Evolutionary conservation across 2,113 vertebrate species (phyloP).

Genomic region (Pluvianellus socialis): DNA sequence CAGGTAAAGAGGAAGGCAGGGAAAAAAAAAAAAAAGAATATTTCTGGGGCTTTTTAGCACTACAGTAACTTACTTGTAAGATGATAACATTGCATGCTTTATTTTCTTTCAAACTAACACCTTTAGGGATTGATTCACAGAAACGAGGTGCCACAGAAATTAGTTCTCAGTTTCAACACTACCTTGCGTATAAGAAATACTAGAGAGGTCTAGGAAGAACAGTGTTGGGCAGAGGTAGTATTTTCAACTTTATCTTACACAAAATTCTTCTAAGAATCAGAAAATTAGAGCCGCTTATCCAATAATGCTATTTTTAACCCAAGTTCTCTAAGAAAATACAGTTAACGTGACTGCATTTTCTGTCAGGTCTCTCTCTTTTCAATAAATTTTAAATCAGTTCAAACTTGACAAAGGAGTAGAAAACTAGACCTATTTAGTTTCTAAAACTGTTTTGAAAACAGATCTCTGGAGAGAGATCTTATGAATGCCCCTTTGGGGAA

Average conservation of each 20-base stretch:
- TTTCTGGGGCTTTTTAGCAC: background rate
- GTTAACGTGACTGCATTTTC: background rate
- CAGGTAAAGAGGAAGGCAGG: background rate
- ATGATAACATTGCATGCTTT: background rate
- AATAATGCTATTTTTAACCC: background rate
- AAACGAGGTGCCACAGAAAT: background rate
- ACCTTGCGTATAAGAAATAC: background rate
- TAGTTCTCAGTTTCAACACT: background rate
- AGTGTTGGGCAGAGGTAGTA: background rate
- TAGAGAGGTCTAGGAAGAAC: background rate
- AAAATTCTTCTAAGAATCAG: background rate
- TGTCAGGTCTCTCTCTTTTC: background rate
- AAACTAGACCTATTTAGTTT: background rate
- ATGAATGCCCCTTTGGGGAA: background rate
- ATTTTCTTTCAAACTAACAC: background rate
- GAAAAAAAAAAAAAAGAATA: background rate
- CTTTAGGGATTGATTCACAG: background rate
- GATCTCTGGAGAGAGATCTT: background rate
- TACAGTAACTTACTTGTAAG: background rate
- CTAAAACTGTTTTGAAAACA: constrained; percentile 9
- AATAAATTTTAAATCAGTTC: background rate
- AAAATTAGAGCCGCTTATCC: background rate
- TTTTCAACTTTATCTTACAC: background rate
- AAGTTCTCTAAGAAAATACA: background rate
- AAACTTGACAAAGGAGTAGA: background rate